These are phyloP conservation scores for Trachelipus rathkii DNA, from an alignment of 1,140 invertebrate genomes.

Conservation along the genomic window DNA sequence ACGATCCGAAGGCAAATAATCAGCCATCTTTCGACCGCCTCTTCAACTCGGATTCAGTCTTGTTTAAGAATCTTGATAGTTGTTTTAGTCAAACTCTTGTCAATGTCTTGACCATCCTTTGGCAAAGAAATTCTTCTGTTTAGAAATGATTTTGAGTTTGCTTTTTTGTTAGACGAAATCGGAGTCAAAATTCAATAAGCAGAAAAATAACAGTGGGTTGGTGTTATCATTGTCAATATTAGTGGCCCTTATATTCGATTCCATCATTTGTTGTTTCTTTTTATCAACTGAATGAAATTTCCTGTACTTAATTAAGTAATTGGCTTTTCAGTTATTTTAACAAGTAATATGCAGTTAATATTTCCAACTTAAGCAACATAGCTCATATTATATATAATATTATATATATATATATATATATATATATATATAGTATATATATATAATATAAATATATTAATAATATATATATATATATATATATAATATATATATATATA, in stretches of 20 bases:
- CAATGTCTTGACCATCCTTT: constrained; percentile 1
- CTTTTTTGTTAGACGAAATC: not conserved
- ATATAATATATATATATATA: too few relatives aligned
- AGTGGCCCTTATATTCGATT: not conserved
- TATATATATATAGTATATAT: too few relatives aligned
- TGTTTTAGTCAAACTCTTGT: constrained; percentile 10
- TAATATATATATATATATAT: too few relatives aligned
- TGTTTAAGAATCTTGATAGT: not conserved
- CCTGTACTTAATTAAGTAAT: not conserved
- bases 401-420: too few relatives aligned
- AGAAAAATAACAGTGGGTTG: not conserved
- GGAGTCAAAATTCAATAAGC: not conserved
- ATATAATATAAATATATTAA: too few relatives aligned
- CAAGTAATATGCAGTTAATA: too few relatives aligned
- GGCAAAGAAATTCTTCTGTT: not conserved
- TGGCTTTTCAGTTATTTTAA: not conserved
- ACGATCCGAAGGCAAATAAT: not conserved
- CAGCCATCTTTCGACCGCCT: not conserved
- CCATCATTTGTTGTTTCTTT: not conserved
- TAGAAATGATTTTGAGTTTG: constrained; percentile 2
- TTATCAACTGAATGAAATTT: not conserved
- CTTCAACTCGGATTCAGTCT: not conserved
- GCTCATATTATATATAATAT: too few relatives aligned
- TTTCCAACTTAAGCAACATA: too few relatives aligned
- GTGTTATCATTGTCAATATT: not conserved